Evolutionary conservation across 2,797 vertebrate genomes (phyloP).

Genomic region (Sebastes vulpes): DNA sequence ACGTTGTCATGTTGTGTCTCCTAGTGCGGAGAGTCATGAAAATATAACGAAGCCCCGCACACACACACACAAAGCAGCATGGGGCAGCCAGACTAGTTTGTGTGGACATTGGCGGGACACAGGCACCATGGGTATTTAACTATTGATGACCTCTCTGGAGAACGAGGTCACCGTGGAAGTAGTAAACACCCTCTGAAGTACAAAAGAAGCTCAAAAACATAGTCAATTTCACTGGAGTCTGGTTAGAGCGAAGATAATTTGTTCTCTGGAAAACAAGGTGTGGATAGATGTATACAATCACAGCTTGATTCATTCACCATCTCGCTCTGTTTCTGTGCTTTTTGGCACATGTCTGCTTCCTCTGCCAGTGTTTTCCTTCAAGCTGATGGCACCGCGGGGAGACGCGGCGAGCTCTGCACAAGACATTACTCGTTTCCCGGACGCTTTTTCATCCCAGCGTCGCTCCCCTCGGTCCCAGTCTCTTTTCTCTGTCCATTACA

Average conservation of each 20-base stretch:
- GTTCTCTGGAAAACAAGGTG: slow-evolving; percentile 3
- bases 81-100: slow-evolving; percentile 33
- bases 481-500: slow-evolving; percentile 43
- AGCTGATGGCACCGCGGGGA: slow-evolving; percentile 74
- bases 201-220: neutral
- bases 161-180: slow-evolving; percentile 56
- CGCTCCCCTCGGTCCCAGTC: slow-evolving; percentile 27
- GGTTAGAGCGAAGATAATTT: neutral
- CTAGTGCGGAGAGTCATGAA: slow-evolving; percentile 76
- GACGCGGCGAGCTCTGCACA: slow-evolving; percentile 66
- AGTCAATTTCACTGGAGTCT: neutral
- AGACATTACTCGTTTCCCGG: slow-evolving; percentile 55
- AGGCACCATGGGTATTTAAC: slow-evolving; percentile 72
- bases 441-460: slow-evolving; percentile 10
- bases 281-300: neutral
- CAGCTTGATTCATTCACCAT: slow-evolving; percentile 13
- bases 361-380: slow-evolving; percentile 40
- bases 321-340: neutral
- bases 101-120: slow-evolving; percentile 47
- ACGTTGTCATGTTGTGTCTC: slow-evolving; percentile 77
- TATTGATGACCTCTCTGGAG: slow-evolving; percentile 74
- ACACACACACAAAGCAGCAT: neutral
- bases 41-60: slow-evolving; percentile 73
- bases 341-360: slow-evolving; percentile 36
- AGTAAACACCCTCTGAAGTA: slow-evolving; percentile 9